Percentiles rank a stretch among this genome's conserved stretches.
phyloP scores from a whole-genome alignment of 2,888 invertebrate genomes.

The Automeris io region DNA sequence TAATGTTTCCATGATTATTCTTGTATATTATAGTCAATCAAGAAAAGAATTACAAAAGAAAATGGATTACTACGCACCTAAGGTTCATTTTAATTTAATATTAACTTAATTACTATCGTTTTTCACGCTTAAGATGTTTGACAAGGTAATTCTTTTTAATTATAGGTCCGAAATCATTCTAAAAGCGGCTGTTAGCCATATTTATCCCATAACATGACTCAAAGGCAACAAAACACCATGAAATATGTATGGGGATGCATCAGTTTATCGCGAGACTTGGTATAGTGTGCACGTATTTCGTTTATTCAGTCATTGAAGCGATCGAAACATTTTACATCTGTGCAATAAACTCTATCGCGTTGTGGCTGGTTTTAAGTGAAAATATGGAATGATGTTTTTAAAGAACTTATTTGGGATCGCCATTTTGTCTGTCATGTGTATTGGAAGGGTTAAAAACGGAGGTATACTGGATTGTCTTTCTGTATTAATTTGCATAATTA shows the following conservation, averaged over 20 bases:
- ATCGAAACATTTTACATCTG: too few species aligned
- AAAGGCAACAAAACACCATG: constrained; percentile 14
- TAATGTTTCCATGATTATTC: too few species aligned
- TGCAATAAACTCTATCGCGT: not conserved
- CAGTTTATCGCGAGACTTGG: constrained; percentile 39
- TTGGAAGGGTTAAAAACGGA: constrained; percentile 53
- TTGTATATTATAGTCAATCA: too few species aligned
- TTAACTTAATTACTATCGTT: too few species aligned
- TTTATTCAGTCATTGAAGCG: constrained; percentile 3
- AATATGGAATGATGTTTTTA: constrained; percentile 6
- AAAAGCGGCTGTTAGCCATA: not conserved
- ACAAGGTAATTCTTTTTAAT: not conserved
- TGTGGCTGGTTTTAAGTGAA: not conserved
- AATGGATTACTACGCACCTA: too few species aligned
- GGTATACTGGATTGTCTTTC: too few species aligned
- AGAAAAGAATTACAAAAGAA: too few species aligned
- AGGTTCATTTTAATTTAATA: too few species aligned
- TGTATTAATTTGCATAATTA: too few species aligned
- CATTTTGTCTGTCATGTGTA: constrained; percentile 37
- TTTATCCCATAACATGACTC: not conserved
- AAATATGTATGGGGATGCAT: constrained; percentile 22
- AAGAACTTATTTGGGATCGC: constrained; percentile 28
- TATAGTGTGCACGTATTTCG: constrained; percentile 28
- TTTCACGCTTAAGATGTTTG: not conserved
- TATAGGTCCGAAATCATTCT: not conserved